A percentile compares a stretch with the other conserved stretches of the same genome.
These are phyloP conservation scores for Carassius auratus DNA, from an alignment of 2,113 vertebrate species.

Conservation along the genomic window DNA sequence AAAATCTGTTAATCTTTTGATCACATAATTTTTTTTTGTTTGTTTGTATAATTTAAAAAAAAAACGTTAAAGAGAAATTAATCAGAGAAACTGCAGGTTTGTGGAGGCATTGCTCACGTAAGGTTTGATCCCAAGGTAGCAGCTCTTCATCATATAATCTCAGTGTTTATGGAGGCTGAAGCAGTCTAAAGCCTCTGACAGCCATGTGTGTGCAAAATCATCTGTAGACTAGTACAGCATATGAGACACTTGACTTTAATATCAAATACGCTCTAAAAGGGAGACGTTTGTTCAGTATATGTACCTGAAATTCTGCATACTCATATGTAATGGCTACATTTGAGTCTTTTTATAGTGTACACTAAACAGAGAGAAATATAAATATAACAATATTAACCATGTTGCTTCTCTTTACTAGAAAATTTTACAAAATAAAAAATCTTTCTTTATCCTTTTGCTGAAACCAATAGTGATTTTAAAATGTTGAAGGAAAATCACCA, in stretches of 20 bases:
- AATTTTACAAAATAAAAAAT: neutral
- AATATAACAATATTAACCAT: neutral
- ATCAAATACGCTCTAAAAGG: neutral
- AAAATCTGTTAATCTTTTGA: constrained; percentile 70
- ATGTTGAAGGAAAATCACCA: neutral
- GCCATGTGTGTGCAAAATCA: neutral
- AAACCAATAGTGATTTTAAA: neutral
- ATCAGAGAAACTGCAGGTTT: constrained; percentile 48
- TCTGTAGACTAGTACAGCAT: neutral
- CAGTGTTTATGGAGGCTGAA: neutral
- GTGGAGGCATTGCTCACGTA: neutral
- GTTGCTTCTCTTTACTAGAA: neutral
- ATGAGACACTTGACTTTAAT: neutral
- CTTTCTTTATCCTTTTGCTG: neutral
- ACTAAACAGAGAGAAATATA: neutral
- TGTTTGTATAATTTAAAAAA: constrained; percentile 65
- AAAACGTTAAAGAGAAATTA: constrained; percentile 30
- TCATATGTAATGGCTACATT: neutral
- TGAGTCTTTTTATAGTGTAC: neutral
- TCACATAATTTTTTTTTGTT: constrained; percentile 70
- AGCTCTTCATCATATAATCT: neutral
- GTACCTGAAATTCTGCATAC: neutral
- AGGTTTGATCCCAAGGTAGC: neutral
- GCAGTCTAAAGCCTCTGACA: neutral
- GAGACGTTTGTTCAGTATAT: neutral